phyloP scores from a whole-genome alignment of 2,113 vertebrate genomes.

The Anarrhichthys ocellatus region DNA sequence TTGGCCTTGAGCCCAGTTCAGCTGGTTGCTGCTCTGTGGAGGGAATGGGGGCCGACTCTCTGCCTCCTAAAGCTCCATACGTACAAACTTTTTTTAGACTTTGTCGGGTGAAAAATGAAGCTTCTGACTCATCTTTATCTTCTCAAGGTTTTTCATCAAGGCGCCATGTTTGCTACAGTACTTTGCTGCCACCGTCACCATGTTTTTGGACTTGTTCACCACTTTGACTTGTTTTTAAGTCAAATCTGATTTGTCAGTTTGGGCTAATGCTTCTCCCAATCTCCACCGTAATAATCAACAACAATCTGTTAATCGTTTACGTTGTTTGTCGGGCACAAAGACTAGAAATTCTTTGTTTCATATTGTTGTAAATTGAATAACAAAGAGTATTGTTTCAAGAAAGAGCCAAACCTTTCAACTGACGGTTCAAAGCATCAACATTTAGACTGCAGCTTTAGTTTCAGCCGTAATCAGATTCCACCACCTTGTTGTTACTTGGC shows the following conservation, averaged over 20 bases:
- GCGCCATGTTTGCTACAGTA: not conserved
- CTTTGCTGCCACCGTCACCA: not conserved
- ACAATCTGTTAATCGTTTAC: not conserved
- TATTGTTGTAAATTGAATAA: not conserved
- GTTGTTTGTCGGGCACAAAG: not conserved
- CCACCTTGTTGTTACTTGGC: not conserved
- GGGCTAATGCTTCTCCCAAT: not conserved
- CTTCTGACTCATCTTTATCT: constrained; percentile 1
- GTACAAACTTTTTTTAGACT: constrained; percentile 15
- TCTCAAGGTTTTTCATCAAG: not conserved
- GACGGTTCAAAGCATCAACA: not conserved
- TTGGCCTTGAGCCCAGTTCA: constrained; percentile 36
- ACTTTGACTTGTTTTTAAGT: not conserved
- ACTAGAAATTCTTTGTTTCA: not conserved
- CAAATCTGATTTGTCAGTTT: not conserved
- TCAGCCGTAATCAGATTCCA: not conserved
- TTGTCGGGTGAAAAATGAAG: not conserved
- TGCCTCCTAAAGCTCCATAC: constrained; percentile 12
- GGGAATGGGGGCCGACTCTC: constrained; percentile 5
- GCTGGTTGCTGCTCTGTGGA: constrained; percentile 21
- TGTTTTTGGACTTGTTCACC: not conserved
- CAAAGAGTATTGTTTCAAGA: not conserved
- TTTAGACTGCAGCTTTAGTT: not conserved
- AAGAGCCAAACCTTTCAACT: not conserved
- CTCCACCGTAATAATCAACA: not conserved